Conservation (phyloP, 2,888 invertebrate genomes). For the Chesias legatella region DNA sequence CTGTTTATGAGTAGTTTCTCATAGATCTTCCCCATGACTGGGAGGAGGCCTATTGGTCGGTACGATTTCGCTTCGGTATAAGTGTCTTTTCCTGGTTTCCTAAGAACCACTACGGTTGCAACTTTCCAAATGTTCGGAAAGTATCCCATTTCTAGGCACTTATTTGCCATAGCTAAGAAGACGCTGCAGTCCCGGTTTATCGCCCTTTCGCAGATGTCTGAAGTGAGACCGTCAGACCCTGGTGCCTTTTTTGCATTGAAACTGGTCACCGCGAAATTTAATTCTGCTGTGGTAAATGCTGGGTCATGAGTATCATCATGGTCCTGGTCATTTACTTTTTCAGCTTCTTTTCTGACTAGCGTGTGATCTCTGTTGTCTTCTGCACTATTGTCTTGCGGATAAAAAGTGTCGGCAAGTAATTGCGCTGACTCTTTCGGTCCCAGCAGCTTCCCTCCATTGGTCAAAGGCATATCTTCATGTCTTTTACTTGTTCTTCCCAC, state of each 20-base stretch:
- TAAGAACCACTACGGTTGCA: conserved; percentile 3
- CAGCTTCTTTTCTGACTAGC: too few species aligned
- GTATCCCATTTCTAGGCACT: too few species aligned
- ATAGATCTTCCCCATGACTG: too few species aligned
- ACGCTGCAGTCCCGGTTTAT: conserved; percentile 5
- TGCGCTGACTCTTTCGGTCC: conserved; percentile 1
- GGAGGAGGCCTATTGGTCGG: too few species aligned
- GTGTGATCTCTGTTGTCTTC: conserved; percentile 6
- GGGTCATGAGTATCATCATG: conserved; percentile 13
- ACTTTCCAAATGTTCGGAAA: conserved; percentile 7
- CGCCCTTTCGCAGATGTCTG: conserved; percentile 17
- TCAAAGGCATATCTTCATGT: too few species aligned
- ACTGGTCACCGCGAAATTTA: too few species aligned
- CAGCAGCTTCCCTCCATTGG: conserved; percentile 1
- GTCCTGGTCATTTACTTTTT: conserved; percentile 2
- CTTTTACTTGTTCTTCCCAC: too few species aligned
- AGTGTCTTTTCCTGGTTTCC: too few species aligned
- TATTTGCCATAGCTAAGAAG: not conserved
- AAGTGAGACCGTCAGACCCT: conserved; percentile 1
- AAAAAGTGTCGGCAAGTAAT: conserved; percentile 5
- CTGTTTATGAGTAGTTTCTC: too few species aligned
- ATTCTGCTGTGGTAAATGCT: conserved; percentile 12
- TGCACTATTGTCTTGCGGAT: conserved; percentile 1
- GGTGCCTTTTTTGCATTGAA: too few species aligned
- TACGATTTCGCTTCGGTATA: too few species aligned